Evolutionary conservation across 2,797 vertebrate genomes (phyloP).

Genomic region (Phoeniculus purpureus): DNA sequence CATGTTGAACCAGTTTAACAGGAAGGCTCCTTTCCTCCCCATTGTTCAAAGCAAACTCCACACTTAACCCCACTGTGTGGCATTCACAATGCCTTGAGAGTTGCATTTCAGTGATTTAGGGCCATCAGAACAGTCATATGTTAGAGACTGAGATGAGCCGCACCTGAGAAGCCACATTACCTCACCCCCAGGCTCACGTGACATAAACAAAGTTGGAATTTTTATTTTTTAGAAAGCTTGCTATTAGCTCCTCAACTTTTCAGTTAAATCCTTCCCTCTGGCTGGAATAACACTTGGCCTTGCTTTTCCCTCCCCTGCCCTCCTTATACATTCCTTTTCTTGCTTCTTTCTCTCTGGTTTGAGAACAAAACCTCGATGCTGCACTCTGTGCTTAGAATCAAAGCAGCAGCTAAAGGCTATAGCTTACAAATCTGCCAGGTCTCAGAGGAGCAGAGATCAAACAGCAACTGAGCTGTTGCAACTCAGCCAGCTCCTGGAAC

Average conservation of each 20-base stretch:
- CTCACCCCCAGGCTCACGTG: accelerated
- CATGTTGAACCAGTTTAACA: neutral
- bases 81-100: neutral
- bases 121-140: neutral
- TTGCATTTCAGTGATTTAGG: neutral
- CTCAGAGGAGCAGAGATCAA: slow-evolving; percentile 11
- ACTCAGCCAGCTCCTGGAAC: neutral
- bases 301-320: neutral
- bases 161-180: neutral
- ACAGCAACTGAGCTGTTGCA: neutral
- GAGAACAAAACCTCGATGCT: neutral
- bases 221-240: neutral
- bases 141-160: neutral
- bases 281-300: neutral
- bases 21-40: neutral
- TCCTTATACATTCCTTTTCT: neutral
- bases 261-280: neutral
- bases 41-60: accelerated
- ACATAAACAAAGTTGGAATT: neutral
- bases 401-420: slow-evolving; percentile 20
- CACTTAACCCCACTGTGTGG: neutral
- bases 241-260: neutral
- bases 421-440: slow-evolving; percentile 14
- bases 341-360: neutral
- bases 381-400: neutral